A percentile compares a stretch with the other conserved stretches of the same genome.
phyloP scores from a whole-genome alignment of 2,113 vertebrate genomes.

The Proteles cristata region DNA sequence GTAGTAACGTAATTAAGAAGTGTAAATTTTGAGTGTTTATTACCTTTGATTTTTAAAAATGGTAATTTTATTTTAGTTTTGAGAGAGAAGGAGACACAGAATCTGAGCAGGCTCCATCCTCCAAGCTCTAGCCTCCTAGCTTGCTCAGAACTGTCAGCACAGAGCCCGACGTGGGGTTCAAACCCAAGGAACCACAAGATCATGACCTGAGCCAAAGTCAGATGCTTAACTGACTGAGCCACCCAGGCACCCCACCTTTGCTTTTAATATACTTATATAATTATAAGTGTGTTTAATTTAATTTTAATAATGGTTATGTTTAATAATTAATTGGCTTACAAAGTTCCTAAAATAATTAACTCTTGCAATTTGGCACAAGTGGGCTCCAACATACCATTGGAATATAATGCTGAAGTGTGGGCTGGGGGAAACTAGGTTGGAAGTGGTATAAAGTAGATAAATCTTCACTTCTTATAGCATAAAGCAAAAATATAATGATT shows the following conservation, averaged over 20 bases:
- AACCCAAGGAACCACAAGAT: not conserved
- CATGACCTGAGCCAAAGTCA: not conserved
- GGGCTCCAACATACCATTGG: not conserved
- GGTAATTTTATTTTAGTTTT: not conserved
- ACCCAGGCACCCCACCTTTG: not conserved
- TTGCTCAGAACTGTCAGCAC: too few species aligned
- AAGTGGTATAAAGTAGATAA: not conserved
- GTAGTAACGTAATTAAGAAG: not conserved
- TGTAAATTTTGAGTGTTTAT: not conserved
- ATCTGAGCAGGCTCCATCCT: not conserved
- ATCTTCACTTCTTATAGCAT: not conserved
- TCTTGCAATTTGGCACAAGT: not conserved
- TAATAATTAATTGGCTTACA: not conserved
- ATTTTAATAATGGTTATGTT: not conserved
- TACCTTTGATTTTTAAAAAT: not conserved
- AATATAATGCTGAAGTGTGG: not conserved
- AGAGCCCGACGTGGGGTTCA: not conserved
- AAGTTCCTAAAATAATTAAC: not conserved
- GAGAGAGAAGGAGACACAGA: not conserved
- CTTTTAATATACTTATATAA: not conserved
- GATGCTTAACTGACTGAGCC: not conserved
- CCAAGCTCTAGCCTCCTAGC: too few species aligned
- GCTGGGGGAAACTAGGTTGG: not conserved
- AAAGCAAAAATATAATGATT: constrained; percentile 28
- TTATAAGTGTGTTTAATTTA: not conserved